Conservation (phyloP, 37 sponge, comb jelly and placozoan genomes). For the Oopsacas minuta region DNA sequence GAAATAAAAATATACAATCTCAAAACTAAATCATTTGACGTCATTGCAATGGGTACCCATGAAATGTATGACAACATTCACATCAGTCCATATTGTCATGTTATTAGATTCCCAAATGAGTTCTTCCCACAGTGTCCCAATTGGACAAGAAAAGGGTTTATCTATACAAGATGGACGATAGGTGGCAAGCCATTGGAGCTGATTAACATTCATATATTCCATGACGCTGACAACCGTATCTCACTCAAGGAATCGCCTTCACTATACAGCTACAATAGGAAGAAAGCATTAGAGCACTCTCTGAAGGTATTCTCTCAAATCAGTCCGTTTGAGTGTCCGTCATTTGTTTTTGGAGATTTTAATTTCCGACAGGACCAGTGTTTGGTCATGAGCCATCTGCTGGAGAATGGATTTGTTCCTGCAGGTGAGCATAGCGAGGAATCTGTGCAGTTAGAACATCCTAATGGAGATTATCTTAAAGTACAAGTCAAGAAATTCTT, state of each 20-base stretch:
- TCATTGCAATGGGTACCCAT: neutral
- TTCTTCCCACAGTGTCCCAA: constrained; percentile 3
- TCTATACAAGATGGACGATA: neutral
- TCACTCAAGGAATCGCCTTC: neutral
- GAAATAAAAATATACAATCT: neutral
- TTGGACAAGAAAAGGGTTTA: constrained; percentile 3
- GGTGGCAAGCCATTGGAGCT: neutral
- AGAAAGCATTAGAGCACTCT: neutral
- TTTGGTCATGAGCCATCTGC: neutral
- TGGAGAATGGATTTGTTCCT: neutral
- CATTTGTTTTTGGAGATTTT: neutral
- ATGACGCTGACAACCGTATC: neutral
- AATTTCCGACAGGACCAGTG: constrained; percentile 1
- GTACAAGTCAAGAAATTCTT: neutral
- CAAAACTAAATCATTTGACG: neutral
- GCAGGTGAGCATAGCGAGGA: neutral
- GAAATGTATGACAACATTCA: neutral
- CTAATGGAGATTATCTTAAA: neutral
- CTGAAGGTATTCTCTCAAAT: neutral
- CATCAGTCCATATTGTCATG: neutral
- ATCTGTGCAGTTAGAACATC: neutral
- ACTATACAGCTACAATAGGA: neutral
- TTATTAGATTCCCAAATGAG: neutral
- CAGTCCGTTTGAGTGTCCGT: constrained; percentile 4
- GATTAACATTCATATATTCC: constrained; percentile 6